phyloP scores from a whole-genome alignment of 2,113 vertebrate species.

The Tricholaema leucomelas region DNA sequence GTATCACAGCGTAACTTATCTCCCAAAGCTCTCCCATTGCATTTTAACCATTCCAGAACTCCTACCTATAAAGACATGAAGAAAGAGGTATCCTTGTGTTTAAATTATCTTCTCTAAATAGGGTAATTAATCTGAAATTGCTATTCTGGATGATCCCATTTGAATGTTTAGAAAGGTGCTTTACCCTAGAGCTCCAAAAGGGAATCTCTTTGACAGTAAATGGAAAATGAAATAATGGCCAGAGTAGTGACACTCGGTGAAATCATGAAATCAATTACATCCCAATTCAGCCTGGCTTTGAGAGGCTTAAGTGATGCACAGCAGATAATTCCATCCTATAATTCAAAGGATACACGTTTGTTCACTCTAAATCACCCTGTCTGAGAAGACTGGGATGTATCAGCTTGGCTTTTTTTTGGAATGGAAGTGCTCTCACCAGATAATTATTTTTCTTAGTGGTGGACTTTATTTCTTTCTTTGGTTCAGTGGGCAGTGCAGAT shows the following conservation, averaged over 20 bases:
- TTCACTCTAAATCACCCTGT: not conserved
- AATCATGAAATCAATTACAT: not conserved
- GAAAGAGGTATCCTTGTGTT: not conserved
- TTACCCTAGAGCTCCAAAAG: not conserved
- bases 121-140: not conserved
- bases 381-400: not conserved
- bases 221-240: not conserved
- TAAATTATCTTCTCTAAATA: not conserved
- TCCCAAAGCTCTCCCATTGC: not conserved
- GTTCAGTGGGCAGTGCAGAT: not conserved
- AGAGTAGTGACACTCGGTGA: not conserved
- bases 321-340: not conserved
- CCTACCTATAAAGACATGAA: not conserved
- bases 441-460: not conserved
- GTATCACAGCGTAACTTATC: not conserved
- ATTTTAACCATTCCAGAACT: not conserved
- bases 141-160: not conserved
- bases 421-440: not conserved
- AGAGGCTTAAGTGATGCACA: not conserved
- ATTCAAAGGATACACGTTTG: not conserved
- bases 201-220: not conserved
- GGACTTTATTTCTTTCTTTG: not conserved
- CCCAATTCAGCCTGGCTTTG: not conserved
- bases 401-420: not conserved
- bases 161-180: not conserved